Percentiles rank a stretch among this genome's conserved stretches.
Conservation (phyloP, 2,888 invertebrate species). For the Athalia circularis region DNA sequence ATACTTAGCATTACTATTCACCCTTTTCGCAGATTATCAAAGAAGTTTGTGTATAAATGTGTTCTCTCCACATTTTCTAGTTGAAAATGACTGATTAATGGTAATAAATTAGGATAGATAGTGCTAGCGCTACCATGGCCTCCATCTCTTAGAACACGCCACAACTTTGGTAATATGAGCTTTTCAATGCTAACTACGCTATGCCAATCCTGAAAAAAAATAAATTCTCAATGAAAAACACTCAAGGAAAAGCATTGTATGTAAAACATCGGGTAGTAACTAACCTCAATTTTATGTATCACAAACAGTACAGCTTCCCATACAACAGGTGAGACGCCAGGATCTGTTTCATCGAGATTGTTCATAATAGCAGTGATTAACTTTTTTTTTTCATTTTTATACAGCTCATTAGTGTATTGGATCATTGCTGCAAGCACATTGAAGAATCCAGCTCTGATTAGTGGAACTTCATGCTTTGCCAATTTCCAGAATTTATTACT, state of each 20-base stretch:
- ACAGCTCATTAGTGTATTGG: conserved; percentile 77
- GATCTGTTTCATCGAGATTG: conserved; percentile 83
- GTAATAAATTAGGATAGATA: conserved; percentile 85
- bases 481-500: conserved; percentile 85
- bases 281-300: conserved; percentile 77
- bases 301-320: conserved; percentile 86
- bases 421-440: conserved; percentile 79
- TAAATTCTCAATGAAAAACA: neutral
- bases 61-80: conserved; percentile 73
- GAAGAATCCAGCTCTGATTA: conserved; percentile 82
- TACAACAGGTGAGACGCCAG: conserved; percentile 79
- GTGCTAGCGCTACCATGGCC: conserved; percentile 86
- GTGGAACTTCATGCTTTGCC: conserved; percentile 76
- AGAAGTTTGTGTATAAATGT: conserved; percentile 80
- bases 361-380: conserved; percentile 78
- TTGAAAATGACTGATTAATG: conserved; percentile 84
- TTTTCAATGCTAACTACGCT: conserved; percentile 84
- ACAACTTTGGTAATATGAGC: conserved; percentile 83
- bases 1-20: conserved; percentile 68
- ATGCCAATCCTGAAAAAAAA: conserved; percentile 81
- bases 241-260: too few relatives aligned
- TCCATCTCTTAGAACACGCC: conserved; percentile 80
- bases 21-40: conserved; percentile 82
- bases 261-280: neutral
- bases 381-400: conserved; percentile 77